Evolutionary conservation across 1,140 invertebrate species (phyloP).

Genomic region (Rhagoletis zephyria): DNA sequence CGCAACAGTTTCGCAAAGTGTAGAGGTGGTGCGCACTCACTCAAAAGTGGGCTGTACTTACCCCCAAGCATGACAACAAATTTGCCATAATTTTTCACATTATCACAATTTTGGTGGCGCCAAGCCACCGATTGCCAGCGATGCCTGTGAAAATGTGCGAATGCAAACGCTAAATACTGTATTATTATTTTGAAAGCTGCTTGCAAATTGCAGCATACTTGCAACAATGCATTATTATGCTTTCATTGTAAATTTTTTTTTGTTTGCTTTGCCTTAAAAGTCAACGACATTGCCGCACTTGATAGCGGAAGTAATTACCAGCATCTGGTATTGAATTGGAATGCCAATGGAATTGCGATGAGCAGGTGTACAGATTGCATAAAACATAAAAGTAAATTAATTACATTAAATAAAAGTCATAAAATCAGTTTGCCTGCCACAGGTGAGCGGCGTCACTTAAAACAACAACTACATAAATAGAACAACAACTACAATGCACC

Average conservation of each 20-base stretch:
- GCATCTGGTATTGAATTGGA: neutral
- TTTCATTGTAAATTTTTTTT: neutral
- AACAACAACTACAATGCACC: neutral
- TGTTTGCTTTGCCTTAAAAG: neutral
- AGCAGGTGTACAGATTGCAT: slow-evolving; percentile 1
- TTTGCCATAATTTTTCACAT: slow-evolving; percentile 30
- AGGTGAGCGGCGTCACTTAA: neutral
- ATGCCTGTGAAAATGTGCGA: neutral
- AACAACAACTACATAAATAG: neutral
- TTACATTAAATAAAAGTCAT: slow-evolving; percentile 51
- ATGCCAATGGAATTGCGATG: no score
- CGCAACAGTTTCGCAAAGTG: no score
- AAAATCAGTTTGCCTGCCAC: neutral
- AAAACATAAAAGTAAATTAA: neutral
- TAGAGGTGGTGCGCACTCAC: no score
- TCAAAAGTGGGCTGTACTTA: slow-evolving; percentile 12
- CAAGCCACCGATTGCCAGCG: neutral
- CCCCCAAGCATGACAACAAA: slow-evolving; percentile 10
- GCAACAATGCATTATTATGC: neutral
- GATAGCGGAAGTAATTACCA: neutral
- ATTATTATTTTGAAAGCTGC: neutral
- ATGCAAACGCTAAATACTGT: neutral
- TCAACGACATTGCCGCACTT: neutral
- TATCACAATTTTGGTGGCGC: slow-evolving; percentile 38
- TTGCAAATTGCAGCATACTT: neutral